A percentile compares a stretch with the other conserved stretches of the same genome.
Evolutionary conservation across 2,797 vertebrate species (phyloP).

Genomic region (Ptychadena robeensis): DNA sequence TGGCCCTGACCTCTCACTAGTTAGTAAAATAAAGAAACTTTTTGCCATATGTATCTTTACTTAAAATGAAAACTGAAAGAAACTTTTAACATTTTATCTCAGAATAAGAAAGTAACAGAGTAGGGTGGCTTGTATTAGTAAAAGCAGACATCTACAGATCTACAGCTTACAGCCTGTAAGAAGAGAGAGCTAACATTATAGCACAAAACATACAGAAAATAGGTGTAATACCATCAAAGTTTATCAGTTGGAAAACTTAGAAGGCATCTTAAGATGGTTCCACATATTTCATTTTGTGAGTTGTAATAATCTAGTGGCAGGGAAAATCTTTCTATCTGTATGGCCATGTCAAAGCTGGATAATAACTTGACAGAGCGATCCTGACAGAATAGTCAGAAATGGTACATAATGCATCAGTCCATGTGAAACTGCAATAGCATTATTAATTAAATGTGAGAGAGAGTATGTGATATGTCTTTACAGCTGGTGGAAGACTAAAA

Average conservation of each 20-base stretch:
- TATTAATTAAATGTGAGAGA: too few species aligned
- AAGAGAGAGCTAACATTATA: not conserved
- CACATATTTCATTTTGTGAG: not conserved
- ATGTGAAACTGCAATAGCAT: too few species aligned
- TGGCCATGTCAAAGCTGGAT: not conserved
- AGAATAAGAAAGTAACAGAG: not conserved
- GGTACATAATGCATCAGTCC: too few species aligned
- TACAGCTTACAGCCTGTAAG: not conserved
- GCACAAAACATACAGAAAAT: not conserved
- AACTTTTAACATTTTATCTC: not conserved
- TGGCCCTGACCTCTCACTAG: not conserved
- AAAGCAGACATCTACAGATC: not conserved
- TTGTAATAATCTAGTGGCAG: not conserved
- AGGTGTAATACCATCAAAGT: not conserved
- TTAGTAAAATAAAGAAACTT: not conserved
- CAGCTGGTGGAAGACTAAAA: too few species aligned
- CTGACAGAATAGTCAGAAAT: not conserved
- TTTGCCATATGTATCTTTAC: too few species aligned
- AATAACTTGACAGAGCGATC: too few species aligned
- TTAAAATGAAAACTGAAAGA: not conserved
- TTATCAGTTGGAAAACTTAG: not conserved
- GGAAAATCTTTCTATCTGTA: not conserved
- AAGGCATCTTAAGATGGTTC: too few species aligned
- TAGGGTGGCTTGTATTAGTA: not conserved
- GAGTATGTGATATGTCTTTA: too few species aligned